These are phyloP conservation scores for Aphrophora alni DNA, from an alignment of 2,888 invertebrate species.

Conservation along the genomic window DNA sequence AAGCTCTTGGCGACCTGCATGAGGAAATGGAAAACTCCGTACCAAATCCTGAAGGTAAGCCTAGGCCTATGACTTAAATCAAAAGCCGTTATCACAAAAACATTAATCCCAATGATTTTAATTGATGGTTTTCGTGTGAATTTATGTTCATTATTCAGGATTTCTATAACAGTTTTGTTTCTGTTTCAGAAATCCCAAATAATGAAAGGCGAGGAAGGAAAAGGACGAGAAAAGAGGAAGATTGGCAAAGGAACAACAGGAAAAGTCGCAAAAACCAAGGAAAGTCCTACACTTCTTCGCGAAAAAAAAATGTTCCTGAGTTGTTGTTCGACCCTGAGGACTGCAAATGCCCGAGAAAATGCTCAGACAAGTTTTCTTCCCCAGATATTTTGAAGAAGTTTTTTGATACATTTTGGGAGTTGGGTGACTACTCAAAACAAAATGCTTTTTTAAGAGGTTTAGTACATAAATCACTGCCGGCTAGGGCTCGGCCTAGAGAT, in stretches of 20 bases:
- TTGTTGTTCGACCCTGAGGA: background rate
- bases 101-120: too few relatives aligned
- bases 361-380: slow-evolving; percentile 7
- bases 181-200: slow-evolving; percentile 27
- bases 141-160: background rate
- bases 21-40: slow-evolving; percentile 15
- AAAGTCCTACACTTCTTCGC: background rate
- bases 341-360: slow-evolving; percentile 6
- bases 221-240: too few relatives aligned
- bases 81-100: background rate
- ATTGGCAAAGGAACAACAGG: slow-evolving; percentile 11
- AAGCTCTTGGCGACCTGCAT: background rate
- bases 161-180: slow-evolving; percentile 23
- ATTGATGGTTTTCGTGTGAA: background rate
- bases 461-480: background rate
- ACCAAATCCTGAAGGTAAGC: slow-evolving; percentile 15
- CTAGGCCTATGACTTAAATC: background rate
- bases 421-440: slow-evolving; percentile 26
- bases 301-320: slow-evolving; percentile 21
- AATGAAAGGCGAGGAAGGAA: slow-evolving; percentile 12
- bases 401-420: slow-evolving; percentile 17
- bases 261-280: slow-evolving; percentile 4
- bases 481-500: slow-evolving; percentile 22
- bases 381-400: background rate
- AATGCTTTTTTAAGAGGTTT: slow-evolving; percentile 14